A percentile compares a stretch with the other conserved stretches of the same genome.
Evolutionary conservation across 1,140 invertebrate species (phyloP).

Genomic region (Sitobion miscanthi): DNA sequence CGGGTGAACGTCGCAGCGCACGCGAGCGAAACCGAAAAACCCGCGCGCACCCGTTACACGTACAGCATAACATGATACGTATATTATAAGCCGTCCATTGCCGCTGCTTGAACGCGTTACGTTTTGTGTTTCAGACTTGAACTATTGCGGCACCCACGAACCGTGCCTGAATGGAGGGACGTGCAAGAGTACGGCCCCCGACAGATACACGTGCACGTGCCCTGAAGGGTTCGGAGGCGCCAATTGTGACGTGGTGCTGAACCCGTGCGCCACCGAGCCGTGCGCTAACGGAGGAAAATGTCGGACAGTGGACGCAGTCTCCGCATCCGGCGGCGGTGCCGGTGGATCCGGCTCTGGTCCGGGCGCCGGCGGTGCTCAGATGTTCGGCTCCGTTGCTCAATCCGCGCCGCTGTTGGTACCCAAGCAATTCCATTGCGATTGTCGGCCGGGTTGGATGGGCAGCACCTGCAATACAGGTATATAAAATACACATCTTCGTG

Average conservation of each 20-base stretch:
- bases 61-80: neutral
- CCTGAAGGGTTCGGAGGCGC: slow-evolving; percentile 88
- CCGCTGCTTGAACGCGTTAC: neutral
- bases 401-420: slow-evolving; percentile 60
- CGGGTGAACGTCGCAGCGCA: neutral
- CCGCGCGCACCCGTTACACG: neutral
- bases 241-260: slow-evolving; percentile 89
- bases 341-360: slow-evolving; percentile 83
- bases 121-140: slow-evolving; percentile 76
- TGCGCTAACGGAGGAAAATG: slow-evolving; percentile 88
- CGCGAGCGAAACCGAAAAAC: neutral
- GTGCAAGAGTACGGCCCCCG: slow-evolving; percentile 92
- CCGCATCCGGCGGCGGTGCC: slow-evolving; percentile 69
- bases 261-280: slow-evolving; percentile 88
- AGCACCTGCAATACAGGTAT: slow-evolving; percentile 77
- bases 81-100: neutral
- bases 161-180: slow-evolving; percentile 95
- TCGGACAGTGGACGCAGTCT: slow-evolving; percentile 78
- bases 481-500: slow-evolving; percentile 45
- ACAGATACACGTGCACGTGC: slow-evolving; percentile 90
- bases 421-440: slow-evolving; percentile 74
- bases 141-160: slow-evolving; percentile 96
- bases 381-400: slow-evolving; percentile 57
- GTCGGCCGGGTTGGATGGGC: slow-evolving; percentile 82
- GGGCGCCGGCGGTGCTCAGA: slow-evolving; percentile 63